These are phyloP conservation scores for Selene dorsalis DNA, from an alignment of 2,797 vertebrate genomes.

Conservation along the genomic window DNA sequence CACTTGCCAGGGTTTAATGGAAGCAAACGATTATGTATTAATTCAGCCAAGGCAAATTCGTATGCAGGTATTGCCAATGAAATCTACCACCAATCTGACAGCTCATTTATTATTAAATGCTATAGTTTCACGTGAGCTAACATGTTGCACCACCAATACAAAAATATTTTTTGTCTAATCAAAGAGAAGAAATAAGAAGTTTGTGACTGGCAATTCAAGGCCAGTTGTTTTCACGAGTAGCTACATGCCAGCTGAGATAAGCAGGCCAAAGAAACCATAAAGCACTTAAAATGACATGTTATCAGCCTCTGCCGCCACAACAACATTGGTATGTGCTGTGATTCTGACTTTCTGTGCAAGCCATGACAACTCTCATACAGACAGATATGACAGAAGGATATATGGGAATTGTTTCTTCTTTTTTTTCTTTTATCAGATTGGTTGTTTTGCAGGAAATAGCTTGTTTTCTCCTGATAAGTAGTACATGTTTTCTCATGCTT, in stretches of 20 bases:
- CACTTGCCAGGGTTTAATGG: not conserved
- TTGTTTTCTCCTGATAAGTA: not conserved
- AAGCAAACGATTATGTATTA: not conserved
- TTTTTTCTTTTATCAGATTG: not conserved
- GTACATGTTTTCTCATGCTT: not conserved
- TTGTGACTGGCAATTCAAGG: not conserved
- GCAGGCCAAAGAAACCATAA: slow-evolving; percentile 52
- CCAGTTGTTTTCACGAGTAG: slow-evolving; percentile 25
- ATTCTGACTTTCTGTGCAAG: slow-evolving; percentile 45
- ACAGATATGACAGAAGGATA: slow-evolving; percentile 4
- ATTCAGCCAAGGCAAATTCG: not conserved
- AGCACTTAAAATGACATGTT: slow-evolving; percentile 28
- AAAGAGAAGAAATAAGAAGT: not conserved
- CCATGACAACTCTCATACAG: not conserved
- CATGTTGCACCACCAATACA: not conserved
- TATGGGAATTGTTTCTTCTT: slow-evolving; percentile 3
- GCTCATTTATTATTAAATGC: not conserved
- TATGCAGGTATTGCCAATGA: not conserved
- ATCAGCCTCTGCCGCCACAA: slow-evolving; percentile 49
- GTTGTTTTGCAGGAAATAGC: not conserved
- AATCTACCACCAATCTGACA: not conserved
- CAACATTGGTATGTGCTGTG: slow-evolving; percentile 51
- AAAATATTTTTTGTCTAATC: not conserved
- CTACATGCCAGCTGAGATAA: slow-evolving; percentile 30
- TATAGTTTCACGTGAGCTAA: not conserved